Evolutionary conservation across 1,140 invertebrate genomes (phyloP).

Genomic region (Coptotermes formosanus): DNA sequence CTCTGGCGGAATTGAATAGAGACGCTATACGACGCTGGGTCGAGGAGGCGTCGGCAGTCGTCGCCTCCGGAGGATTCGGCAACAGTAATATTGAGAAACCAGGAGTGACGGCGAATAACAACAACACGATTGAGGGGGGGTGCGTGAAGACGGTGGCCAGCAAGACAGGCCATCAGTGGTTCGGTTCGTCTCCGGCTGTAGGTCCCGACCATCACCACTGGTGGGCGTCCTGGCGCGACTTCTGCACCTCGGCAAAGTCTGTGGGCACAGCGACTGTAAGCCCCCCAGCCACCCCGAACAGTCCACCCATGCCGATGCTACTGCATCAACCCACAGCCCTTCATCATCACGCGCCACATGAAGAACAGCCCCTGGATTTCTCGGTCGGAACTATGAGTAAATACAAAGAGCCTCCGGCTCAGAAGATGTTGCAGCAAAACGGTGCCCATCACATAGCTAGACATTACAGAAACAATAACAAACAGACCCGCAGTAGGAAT

Average conservation of each 20-base stretch:
- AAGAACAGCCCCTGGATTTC: constrained; percentile 30
- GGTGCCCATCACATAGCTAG: neutral
- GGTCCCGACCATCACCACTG: neutral
- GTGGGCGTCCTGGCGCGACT: constrained; percentile 25
- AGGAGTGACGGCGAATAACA: neutral
- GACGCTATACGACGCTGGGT: constrained; percentile 31
- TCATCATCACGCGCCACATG: neutral
- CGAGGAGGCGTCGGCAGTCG: constrained; percentile 30
- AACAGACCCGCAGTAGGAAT: neutral
- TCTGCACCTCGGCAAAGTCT: neutral
- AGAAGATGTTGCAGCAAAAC: neutral
- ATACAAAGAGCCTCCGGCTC: neutral
- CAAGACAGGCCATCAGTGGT: neutral
- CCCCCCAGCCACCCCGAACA: constrained; percentile 22
- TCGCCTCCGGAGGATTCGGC: neutral
- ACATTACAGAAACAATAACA: constrained; percentile 21
- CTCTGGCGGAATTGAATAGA: constrained; percentile 29
- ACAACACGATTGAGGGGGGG: neutral
- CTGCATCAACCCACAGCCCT: neutral
- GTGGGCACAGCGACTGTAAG: neutral
- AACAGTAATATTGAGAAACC: constrained; percentile 10
- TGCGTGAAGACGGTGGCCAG: neutral
- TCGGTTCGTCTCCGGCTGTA: neutral
- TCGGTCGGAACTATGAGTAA: constrained; percentile 15
- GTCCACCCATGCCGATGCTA: neutral